These are phyloP conservation scores for Carposina sasakii DNA, from an alignment of 1,140 invertebrate genomes.

Conservation along the genomic window DNA sequence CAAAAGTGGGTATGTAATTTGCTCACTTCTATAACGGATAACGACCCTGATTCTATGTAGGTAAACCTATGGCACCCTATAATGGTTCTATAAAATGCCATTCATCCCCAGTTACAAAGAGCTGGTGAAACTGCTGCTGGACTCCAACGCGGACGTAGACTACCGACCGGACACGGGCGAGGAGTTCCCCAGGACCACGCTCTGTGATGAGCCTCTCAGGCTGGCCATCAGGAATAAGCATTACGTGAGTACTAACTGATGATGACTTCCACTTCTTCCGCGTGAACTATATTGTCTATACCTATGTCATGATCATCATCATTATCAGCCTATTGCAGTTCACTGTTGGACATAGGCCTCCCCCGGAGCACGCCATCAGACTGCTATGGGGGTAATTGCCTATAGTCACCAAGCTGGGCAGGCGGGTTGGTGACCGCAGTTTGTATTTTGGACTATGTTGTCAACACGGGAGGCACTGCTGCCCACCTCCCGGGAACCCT, in stretches of 20 bases:
- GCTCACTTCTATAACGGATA: not conserved
- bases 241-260: constrained; percentile 71
- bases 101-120: constrained; percentile 75
- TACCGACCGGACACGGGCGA: constrained; percentile 81
- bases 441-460: too few relatives aligned
- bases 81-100: too few relatives aligned
- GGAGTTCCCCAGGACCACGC: constrained; percentile 79
- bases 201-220: constrained; percentile 86
- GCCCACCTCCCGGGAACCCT: too few relatives aligned
- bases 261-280: not conserved
- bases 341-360: too few relatives aligned
- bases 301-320: too few relatives aligned
- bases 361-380: too few relatives aligned
- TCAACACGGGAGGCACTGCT: too few relatives aligned
- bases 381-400: too few relatives aligned
- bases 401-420: too few relatives aligned
- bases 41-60: not conserved
- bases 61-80: not conserved
- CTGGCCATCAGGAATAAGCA: constrained; percentile 90
- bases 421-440: too few relatives aligned
- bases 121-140: constrained; percentile 82
- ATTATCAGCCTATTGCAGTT: too few relatives aligned
- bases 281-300: not conserved
- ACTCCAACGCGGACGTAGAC: constrained; percentile 86
- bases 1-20: too few relatives aligned